Base-by-base conservation (phyloP, 2,888 invertebrate species). In the Mamestra brassicae region DNA sequence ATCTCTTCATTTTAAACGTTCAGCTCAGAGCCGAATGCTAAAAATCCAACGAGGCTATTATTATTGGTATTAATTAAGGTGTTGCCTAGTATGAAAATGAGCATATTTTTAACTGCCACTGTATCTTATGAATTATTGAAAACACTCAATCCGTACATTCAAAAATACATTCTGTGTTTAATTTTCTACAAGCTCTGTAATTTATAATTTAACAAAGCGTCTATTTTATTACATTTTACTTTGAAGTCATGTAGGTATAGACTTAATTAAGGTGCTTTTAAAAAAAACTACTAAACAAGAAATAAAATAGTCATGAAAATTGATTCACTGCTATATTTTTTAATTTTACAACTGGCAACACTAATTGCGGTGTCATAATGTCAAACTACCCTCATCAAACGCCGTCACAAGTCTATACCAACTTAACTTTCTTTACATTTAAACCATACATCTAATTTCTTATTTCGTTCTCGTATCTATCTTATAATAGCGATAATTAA, bases 181-280 rank as follows among this genome's bases (percentile, higher is more conserved):
- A 55, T 76, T 71, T 67, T 50, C 85, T 87, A 84, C 66, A 76
- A 88, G 87, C 86, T 81, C 86, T 89, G 87, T 88, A 80, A 74
- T 83, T 76, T 65, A 80, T 68, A 80, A 78, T 83, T 78, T 70
- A 77, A 74, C 71, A 78, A 87, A 87, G 86, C 81, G 58, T 81
- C 84, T 83, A 81, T 79, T 77, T 76, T 76, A 73, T 65, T 77
- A 73, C 60, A 78, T 66, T 62, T 13, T 36, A 50, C n/a, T 67
- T 60, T 75, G 17, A 69, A 73, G 52, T 71, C 17, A 57, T 66
- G 50, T 45, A 36, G 61, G 64, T 77, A 54, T 50, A 68, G 73
- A 74, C 61, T 75, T 79, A n/a, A 26, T 3, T 15, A 50, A 8
- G 52, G 36, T 6, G 4, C 42, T 50, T 42, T 17, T 60, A 6